Evolutionary conservation across 2,113 vertebrate species (phyloP), one percentile per base, ranked within the genome.

Genomic region (Gobiocypris rarus): DNA sequence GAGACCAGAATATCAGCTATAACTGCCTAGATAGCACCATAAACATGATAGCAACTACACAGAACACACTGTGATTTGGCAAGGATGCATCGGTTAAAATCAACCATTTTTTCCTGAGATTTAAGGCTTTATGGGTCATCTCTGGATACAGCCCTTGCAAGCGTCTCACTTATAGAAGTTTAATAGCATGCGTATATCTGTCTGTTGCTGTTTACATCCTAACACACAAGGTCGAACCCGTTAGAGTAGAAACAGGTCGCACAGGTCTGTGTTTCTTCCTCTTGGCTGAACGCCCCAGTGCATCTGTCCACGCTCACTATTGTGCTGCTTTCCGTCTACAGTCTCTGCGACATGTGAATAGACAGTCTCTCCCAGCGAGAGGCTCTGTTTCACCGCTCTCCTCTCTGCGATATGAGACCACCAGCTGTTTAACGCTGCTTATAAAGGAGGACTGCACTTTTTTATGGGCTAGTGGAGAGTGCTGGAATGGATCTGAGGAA

Each of bases 361-460:
- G 31, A 74, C 81, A 48, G 15, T 45, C 34, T 83, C 69, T 73
- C 69, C 31, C 52, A 74, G 31, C 38, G 9, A 73, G 56, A 43
- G 63, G 73, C 22, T 63, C 71, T 65, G 19, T 28, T 83, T 56
- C 65, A 84, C 81, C 38, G 56, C 41, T 80, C 48, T 83, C 22
- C 81, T 59, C 78, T 71, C 45, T 45, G 81, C 14, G 28, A 71
- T 71, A 75, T 56, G n/a, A 83, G 52, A 83, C 83, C 61, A 80
- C 82, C 65, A 58, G 73, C 86, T 79, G 83, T 74, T 88, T 83
- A 52, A 69, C 19, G 52, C 59, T 54, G 52, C 56, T 26, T 70
- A 86, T 83, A 75, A 84, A 84, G 19, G 56, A 78, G 52, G 11
- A 59, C 63, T 78, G 79, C 75, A 77, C n/a, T 75, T 74, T 54